Conservation (phyloP, 53 echinoderm and acorn worm species). For the Echinometra lucunter region DNA sequence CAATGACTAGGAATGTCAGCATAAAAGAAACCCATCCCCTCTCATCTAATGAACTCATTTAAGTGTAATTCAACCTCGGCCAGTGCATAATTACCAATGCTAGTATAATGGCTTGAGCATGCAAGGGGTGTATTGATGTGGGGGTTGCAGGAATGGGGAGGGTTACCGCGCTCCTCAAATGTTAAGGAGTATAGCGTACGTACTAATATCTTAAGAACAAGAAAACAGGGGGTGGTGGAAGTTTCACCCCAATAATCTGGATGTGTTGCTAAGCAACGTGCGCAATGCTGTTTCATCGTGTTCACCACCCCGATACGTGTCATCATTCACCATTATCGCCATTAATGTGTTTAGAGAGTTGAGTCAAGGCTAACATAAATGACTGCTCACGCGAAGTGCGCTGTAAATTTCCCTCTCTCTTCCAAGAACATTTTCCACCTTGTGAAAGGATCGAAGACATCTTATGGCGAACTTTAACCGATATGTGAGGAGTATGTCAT, state of each 20-base stretch:
- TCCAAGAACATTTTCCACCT: background rate
- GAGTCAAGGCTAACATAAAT: background rate
- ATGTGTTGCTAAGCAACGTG: background rate
- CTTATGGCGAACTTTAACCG: background rate
- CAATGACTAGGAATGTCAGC: background rate
- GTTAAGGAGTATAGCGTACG: background rate
- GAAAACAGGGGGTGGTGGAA: too few relatives aligned
- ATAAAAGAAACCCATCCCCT: background rate
- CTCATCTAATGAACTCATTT: background rate
- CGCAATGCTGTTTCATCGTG: background rate
- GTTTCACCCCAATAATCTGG: background rate
- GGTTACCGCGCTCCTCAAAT: background rate
- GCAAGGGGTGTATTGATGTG: background rate
- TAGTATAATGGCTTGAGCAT: background rate
- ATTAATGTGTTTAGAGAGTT: slow-evolving; percentile 28
- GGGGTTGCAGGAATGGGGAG: background rate
- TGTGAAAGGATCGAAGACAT: background rate
- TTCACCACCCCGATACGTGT: background rate
- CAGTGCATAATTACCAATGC: slow-evolving; percentile 8
- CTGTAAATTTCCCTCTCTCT: background rate
- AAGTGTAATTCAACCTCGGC: background rate
- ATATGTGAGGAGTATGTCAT: background rate
- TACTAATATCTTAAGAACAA: too few relatives aligned
- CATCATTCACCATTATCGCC: slow-evolving; percentile 21
- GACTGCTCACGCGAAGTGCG: slow-evolving; percentile 1